These are phyloP conservation scores for Drosophila meridiana DNA, from an alignment of 2,888 invertebrate genomes.

Conservation along the genomic window DNA sequence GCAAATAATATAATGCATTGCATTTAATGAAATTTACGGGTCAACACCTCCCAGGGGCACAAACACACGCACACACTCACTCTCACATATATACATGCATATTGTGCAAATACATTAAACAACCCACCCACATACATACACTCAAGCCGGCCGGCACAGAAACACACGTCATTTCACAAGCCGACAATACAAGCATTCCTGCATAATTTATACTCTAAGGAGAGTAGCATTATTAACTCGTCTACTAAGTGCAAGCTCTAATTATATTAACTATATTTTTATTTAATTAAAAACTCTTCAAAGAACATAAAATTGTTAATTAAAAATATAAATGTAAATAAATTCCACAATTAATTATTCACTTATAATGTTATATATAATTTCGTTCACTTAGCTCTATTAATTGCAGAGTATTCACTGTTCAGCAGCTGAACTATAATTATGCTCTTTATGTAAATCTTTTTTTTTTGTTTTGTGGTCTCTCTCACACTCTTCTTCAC, in stretches of 20 bases:
- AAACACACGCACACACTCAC: not conserved
- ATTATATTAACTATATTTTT: not conserved
- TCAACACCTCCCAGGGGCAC: slow-evolving; percentile 54
- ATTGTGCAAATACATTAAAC: slow-evolving; percentile 11
- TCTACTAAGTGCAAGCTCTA: not conserved
- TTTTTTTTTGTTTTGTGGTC: slow-evolving; percentile 20
- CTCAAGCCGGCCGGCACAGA: not conserved
- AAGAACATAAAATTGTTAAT: not conserved
- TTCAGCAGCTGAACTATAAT: not conserved
- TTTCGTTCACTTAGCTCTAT: not conserved
- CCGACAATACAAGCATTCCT: slow-evolving; percentile 18
- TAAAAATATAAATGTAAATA: not conserved
- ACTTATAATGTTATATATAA: too few relatives aligned
- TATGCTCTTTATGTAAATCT: not conserved
- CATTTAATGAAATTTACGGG: slow-evolving; percentile 62
- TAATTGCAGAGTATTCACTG: slow-evolving; percentile 16
- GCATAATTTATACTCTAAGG: slow-evolving; percentile 30
- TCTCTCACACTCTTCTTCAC: slow-evolving; percentile 13
- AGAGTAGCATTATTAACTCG: not conserved
- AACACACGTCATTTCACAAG: slow-evolving; percentile 35
- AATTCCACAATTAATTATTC: not conserved
- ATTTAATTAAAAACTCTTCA: not conserved
- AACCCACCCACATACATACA: not conserved
- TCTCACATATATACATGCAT: not conserved
- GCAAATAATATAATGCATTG: slow-evolving; percentile 59